A percentile compares a stretch with the other conserved stretches of the same genome.
These are phyloP conservation scores for Aythya baeri DNA, from an alignment of 2,113 vertebrate species.

Conservation along the genomic window DNA sequence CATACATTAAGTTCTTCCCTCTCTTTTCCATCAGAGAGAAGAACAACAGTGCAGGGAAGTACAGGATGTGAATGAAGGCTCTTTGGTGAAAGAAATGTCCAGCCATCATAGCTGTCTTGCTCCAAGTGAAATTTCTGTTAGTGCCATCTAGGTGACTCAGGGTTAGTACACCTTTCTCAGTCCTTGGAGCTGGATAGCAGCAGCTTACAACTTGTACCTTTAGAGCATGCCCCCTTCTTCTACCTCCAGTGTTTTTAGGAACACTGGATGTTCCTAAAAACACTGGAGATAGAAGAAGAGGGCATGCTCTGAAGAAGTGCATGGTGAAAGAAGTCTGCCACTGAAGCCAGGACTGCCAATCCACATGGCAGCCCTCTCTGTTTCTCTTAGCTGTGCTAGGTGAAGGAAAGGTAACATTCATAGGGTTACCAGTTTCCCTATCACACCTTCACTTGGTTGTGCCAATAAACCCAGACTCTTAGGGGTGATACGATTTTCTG, in stretches of 20 bases:
- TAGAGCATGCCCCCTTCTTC: background rate
- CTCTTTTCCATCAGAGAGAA: background rate
- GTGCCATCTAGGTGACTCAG: background rate
- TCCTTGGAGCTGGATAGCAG: background rate
- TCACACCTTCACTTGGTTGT: background rate
- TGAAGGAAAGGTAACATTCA: background rate
- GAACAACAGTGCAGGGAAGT: background rate
- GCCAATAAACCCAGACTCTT: background rate
- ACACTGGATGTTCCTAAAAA: too few species aligned
- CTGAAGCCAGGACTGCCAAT: background rate
- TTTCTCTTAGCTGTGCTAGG: background rate
- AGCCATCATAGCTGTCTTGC: background rate
- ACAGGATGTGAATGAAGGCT: background rate
- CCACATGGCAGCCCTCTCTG: background rate
- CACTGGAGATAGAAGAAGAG: too few species aligned
- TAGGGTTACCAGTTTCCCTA: background rate
- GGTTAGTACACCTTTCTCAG: background rate
- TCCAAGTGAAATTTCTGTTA: background rate
- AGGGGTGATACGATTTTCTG: background rate
- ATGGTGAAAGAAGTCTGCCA: accelerated
- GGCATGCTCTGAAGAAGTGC: too few species aligned
- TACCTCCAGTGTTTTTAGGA: background rate
- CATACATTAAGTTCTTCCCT: background rate
- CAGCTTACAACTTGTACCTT: background rate
- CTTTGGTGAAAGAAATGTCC: background rate